phyloP scores from a whole-genome alignment of 2,888 invertebrate species.

The Lasioglossum zephyrum region DNA sequence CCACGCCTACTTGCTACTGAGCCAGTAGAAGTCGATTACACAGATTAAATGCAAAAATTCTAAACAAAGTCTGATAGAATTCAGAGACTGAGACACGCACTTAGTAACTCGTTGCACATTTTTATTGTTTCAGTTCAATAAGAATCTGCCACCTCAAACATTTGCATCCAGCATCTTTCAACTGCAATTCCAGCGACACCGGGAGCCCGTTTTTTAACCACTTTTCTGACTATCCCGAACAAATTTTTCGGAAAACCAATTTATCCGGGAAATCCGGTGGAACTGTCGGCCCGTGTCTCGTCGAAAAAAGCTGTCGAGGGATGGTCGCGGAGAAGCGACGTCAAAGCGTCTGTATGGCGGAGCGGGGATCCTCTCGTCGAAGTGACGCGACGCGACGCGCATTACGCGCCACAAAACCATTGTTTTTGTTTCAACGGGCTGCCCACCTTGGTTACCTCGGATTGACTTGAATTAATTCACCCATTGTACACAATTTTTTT shows the following conservation, averaged over 20 bases:
- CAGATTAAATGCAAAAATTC: too few relatives aligned
- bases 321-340: constrained; percentile 8
- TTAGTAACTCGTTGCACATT: not conserved
- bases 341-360: constrained; percentile 23
- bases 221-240: not conserved
- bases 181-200: not conserved
- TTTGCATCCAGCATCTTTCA: not conserved
- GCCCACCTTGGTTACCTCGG: constrained; percentile 33
- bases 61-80: too few relatives aligned
- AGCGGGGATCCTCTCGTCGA: not conserved
- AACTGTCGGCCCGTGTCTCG: not conserved
- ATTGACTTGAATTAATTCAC: constrained; percentile 69
- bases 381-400: constrained; percentile 22
- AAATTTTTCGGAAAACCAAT: not conserved
- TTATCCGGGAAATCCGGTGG: not conserved
- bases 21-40: too few relatives aligned
- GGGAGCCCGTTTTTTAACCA: not conserved
- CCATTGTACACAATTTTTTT: constrained; percentile 69
- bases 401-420: constrained; percentile 50
- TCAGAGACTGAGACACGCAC: too few relatives aligned
- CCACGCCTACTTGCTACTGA: not conserved
- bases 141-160: not conserved
- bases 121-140: not conserved
- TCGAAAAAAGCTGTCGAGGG: not conserved
- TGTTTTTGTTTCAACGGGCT: constrained; percentile 57